These are phyloP conservation scores for Sisyra terminalis DNA, from an alignment of 2,888 invertebrate genomes.

Conservation along the genomic window DNA sequence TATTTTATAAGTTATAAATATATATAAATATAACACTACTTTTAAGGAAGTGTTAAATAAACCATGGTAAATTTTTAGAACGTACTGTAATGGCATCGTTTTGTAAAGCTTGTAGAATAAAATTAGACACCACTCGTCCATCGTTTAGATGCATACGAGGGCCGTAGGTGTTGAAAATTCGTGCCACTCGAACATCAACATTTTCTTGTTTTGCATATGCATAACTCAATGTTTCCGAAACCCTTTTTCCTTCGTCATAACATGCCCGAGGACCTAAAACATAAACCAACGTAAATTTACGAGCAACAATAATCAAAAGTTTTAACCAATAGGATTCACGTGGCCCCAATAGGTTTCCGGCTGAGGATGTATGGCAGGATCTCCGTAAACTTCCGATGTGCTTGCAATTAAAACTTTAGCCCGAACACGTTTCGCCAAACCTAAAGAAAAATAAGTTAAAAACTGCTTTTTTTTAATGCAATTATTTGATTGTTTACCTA, in stretches of 20 bases:
- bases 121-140: constrained; percentile 96
- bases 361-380: constrained; percentile 96
- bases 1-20: no score
- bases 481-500: constrained; percentile 40
- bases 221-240: constrained; percentile 89
- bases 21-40: no score
- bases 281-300: constrained; percentile 5
- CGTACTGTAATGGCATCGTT: constrained; percentile 86
- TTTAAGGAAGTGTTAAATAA: no score
- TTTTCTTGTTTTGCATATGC: constrained; percentile 97
- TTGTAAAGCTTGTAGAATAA: constrained; percentile 90
- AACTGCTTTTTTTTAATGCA: not conserved
- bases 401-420: constrained; percentile 91
- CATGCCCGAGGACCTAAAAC: constrained; percentile 76
- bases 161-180: constrained; percentile 98
- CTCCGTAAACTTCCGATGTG: constrained; percentile 98
- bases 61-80: no score
- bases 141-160: constrained; percentile 99
- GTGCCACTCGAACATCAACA: constrained; percentile 85
- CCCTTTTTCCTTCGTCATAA: constrained; percentile 98
- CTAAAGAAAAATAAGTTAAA: constrained; percentile 25
- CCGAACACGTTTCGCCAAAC: constrained; percentile 80
- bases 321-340: constrained; percentile 87
- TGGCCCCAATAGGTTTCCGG: constrained; percentile 98
- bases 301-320: constrained; percentile 4